Base-by-base conservation (phyloP, 2,888 invertebrate genomes). In the Drosophila pseudotalamancana region DNA sequence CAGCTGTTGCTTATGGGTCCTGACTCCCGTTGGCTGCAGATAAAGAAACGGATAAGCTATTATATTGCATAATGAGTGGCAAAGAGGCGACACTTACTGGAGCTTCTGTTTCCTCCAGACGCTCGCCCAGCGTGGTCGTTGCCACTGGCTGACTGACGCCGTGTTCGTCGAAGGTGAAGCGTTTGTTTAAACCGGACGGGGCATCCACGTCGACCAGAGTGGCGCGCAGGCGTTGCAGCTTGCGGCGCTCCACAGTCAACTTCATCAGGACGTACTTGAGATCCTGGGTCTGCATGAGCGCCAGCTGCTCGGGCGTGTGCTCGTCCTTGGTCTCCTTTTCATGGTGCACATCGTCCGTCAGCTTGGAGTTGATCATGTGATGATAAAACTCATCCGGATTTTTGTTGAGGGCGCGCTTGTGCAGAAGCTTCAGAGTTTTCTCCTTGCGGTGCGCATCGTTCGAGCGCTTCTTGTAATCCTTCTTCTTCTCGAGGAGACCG, bases 311-410 rank as follows among this genome's bases (percentile, higher is more conserved):
- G 0, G 95, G 94, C 1, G 95, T 95, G 75, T 97, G 95, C 81
- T 96, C 95, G 37, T 95, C 94, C 27, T 94, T 93, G 67, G 95
- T 94, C 64, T 95, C 94, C 19, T 93, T 91, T 81, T 96, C 95
- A 89, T 95, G 95, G 82, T 95, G 95, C 56, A 92, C 92, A 81
- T 93, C 94, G 1, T 93, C 91, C 63, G 93, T 91, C 0, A 96
- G 91, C 90, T 95, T 94, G 0, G 98, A 96, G 90, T 97, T 97
- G 57, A 98, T 94, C 99, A 99, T 99, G 89, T 98, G 98, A 92
- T 97, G 97, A 91, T 99, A 97, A 92, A 99, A 99, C 91, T 99
- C 99, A 95, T 99, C 99, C 0, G 98, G 98, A 92, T 99, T 99
- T 90, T 95, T 97, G 89, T 98, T 96, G 18, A 97, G 92, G 0